phyloP scores from a whole-genome alignment of 2,888 invertebrate species.

The Microctonus hyperodae region DNA sequence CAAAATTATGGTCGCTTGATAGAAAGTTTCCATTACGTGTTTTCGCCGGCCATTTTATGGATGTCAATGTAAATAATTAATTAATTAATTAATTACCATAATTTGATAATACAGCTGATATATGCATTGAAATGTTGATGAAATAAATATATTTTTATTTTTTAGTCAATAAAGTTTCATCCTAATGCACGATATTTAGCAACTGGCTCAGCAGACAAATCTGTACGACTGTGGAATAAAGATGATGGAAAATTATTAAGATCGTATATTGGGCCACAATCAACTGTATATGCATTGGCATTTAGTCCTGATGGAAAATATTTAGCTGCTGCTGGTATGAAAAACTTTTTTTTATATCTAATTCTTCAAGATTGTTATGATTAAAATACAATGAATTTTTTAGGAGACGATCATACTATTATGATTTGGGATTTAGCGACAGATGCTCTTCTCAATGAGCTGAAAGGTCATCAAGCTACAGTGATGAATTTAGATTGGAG shows the following conservation, averaged over 20 bases:
- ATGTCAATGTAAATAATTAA: constrained; percentile 77
- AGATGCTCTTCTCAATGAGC: constrained; percentile 54
- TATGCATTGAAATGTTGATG: not conserved
- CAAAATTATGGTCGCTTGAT: constrained; percentile 83
- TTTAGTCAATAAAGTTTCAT: constrained; percentile 86
- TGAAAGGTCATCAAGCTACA: constrained; percentile 60
- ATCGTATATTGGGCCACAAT: constrained; percentile 80
- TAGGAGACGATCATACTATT: constrained; percentile 54
- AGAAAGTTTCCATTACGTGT: constrained; percentile 82
- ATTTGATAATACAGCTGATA: no score
- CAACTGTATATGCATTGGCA: constrained; percentile 76
- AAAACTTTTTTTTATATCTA: not conserved
- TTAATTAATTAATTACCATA: not conserved
- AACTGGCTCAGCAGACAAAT: constrained; percentile 89
- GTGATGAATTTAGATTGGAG: constrained; percentile 62
- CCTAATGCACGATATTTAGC: constrained; percentile 90
- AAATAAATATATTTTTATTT: constrained; percentile 21
- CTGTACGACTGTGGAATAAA: constrained; percentile 86
- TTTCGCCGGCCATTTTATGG: constrained; percentile 87
- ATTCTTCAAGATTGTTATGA: not conserved
- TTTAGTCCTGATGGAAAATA: constrained; percentile 87
- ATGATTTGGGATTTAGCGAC: constrained; percentile 60
- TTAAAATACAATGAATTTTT: not conserved
- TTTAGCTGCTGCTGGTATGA: constrained; percentile 81
- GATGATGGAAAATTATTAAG: constrained; percentile 83